Percentiles rank a stretch among this genome's conserved stretches.
Evolutionary conservation across 2,113 vertebrate genomes (phyloP).

Genomic region (Polypterus bichir): DNA sequence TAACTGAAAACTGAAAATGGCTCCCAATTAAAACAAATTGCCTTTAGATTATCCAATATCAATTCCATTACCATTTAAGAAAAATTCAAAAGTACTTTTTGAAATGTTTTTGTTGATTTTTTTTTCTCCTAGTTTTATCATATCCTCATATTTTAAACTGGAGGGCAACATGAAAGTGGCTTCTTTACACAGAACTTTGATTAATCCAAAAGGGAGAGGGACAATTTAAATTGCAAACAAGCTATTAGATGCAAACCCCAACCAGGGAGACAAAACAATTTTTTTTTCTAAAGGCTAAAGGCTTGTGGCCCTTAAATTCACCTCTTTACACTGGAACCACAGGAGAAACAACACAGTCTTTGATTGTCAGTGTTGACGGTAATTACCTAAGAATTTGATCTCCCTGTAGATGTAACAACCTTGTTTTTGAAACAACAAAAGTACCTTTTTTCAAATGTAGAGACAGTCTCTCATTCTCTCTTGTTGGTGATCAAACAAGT

Average conservation of each 20-base stretch:
- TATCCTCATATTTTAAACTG: too few species aligned
- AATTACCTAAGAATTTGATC: constrained; percentile 40
- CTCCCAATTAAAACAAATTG: too few species aligned
- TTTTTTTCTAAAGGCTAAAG: constrained; percentile 7
- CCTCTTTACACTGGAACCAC: constrained; percentile 10
- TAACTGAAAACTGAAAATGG: too few species aligned
- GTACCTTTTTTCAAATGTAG: constrained; percentile 27
- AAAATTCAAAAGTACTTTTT: too few species aligned
- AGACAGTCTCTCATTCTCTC: constrained; percentile 31
- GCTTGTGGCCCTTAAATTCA: background rate
- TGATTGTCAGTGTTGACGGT: constrained; percentile 38
- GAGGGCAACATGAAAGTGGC: too few species aligned
- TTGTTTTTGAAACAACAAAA: constrained; percentile 10
- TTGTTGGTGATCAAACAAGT: constrained; percentile 44
- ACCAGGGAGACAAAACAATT: background rate
- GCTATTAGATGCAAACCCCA: constrained; percentile 3
- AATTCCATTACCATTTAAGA: too few species aligned
- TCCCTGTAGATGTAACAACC: constrained; percentile 27
- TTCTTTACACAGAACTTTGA: too few species aligned
- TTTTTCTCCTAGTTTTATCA: too few species aligned
- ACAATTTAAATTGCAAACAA: constrained; percentile 13
- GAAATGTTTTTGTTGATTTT: too few species aligned
- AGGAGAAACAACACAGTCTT: constrained; percentile 20
- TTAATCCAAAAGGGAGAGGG: constrained; percentile 1
- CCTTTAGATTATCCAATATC: too few species aligned